Evolutionary conservation across 2,888 invertebrate genomes (phyloP).

Genomic region (Drosophila kanekoi): DNA sequence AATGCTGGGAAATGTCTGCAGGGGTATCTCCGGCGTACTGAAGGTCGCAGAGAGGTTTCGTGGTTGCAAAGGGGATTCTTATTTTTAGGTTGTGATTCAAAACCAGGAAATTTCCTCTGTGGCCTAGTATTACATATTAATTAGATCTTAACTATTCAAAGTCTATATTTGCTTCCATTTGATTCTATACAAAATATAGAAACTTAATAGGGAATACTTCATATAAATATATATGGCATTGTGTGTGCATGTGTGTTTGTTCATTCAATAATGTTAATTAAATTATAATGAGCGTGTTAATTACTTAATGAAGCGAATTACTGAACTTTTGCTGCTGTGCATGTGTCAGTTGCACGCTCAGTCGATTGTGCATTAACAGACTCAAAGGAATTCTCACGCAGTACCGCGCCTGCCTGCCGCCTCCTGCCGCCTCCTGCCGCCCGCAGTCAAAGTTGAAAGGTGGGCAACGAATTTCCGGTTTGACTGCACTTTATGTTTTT

Average conservation of each 20-base stretch:
- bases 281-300: conserved; percentile 66
- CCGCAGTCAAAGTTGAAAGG: conserved; percentile 7
- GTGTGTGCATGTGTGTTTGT: conserved; percentile 1
- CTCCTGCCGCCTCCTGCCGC: not conserved
- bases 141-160: no score
- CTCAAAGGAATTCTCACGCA: conserved; percentile 41
- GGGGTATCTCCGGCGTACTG: no score
- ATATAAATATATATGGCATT: not conserved
- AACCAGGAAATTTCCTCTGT: no score
- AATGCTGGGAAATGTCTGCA: no score
- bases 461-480: conserved; percentile 11
- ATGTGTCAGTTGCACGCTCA: conserved; percentile 53
- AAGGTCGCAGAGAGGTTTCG: no score
- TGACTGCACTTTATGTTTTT: conserved; percentile 1
- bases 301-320: conserved; percentile 72
- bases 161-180: no score
- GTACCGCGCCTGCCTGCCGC: not conserved
- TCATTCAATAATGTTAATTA: conserved; percentile 61
- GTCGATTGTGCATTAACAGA: conserved; percentile 44
- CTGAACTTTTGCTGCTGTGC: conserved; percentile 40
- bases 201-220: not conserved
- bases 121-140: no score
- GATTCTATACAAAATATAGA: no score
- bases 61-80: no score
- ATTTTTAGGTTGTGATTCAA: no score